Base-by-base conservation (phyloP, 1,140 invertebrate species). In the Triops cancriformis region DNA sequence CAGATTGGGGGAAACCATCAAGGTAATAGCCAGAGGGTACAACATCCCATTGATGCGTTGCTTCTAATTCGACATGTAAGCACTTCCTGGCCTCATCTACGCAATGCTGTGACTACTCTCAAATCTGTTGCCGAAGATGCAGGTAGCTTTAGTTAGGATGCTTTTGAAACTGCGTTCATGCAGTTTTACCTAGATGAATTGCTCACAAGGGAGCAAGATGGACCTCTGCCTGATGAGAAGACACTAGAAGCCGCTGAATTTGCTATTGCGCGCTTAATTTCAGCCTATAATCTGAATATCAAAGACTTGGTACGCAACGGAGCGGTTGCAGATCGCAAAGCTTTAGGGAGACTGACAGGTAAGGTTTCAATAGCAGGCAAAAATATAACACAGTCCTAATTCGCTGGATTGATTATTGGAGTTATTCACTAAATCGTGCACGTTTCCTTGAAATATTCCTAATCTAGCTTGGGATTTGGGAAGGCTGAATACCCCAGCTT, bases 41-140 rank as follows among this genome's bases (percentile, higher is more conserved):
- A 76, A 18, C 74, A 76, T 76, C 74, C 74, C 27, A 76, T 76
- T 31, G 37, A 76, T 27, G 74, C 74, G 12, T n/a, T 41, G 26
- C 74, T 76, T 12, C 5, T 76, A 9, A 42, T 76, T 11, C 27
- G 74, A 18, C 74, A 76, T 45, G 1, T 76, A 31, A 43, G 37
- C 10, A 42, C 45, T 26, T 41, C 37, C 10, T 76, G 74, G 74
- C 74, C 74, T 12, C 27, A 41, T n/a, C 18, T 76, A 23, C 37
- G 45, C 37, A 28, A 43, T 41, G 41, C 74, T 3, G n/a, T 76
- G 28, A 26, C 37, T 1, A 76, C 26, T 1, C 28, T 76, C 26
- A 14, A 41, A 28, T 10, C 26, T 9, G 0, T 43, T 11, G 4
- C 74, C 23, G 26, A 31, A n/a, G 37, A 27, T 42, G 37, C 45